A percentile compares a stretch with the other conserved stretches of the same genome.
Conservation (phyloP, 2,797 vertebrate genomes). For the Gila robusta region DNA sequence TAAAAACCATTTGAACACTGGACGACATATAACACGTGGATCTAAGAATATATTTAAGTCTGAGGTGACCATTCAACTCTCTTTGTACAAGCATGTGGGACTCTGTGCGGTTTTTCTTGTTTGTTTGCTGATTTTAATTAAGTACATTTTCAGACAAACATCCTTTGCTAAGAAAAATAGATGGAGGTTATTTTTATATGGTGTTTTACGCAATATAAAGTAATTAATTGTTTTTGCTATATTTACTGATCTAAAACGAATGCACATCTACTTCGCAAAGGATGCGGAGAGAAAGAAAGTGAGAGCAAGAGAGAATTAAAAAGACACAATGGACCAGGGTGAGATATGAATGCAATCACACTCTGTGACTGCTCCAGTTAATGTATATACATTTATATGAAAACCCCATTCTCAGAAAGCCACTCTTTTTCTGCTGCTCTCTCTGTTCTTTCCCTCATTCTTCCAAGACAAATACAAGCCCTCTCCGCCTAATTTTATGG, state of each 20-base stretch:
- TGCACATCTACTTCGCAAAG: background rate
- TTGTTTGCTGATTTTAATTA: background rate
- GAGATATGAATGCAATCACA: constrained; percentile 72
- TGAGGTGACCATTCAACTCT: background rate
- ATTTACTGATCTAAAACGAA: constrained; percentile 32
- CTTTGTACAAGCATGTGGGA: background rate
- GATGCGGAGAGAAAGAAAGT: background rate
- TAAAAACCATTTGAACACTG: background rate
- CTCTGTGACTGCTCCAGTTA: constrained; percentile 64
- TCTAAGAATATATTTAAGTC: background rate
- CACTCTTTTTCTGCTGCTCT: constrained; percentile 51
- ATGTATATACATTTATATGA: constrained; percentile 63
- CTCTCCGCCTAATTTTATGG: constrained; percentile 69
- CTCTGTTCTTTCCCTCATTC: constrained; percentile 17
- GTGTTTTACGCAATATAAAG: background rate
- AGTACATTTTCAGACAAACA: background rate
- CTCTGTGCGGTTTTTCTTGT: background rate
- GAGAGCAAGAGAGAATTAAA: constrained; percentile 40
- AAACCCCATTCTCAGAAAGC: constrained; percentile 36
- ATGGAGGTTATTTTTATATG: background rate
- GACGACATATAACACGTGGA: background rate
- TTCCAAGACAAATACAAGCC: constrained; percentile 61
- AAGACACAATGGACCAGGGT: constrained; percentile 42
- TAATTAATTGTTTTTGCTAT: constrained; percentile 38
- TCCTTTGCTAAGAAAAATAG: background rate